These are phyloP conservation scores for Cerastis leucographa DNA, from an alignment of 2,888 invertebrate species.

Conservation along the genomic window DNA sequence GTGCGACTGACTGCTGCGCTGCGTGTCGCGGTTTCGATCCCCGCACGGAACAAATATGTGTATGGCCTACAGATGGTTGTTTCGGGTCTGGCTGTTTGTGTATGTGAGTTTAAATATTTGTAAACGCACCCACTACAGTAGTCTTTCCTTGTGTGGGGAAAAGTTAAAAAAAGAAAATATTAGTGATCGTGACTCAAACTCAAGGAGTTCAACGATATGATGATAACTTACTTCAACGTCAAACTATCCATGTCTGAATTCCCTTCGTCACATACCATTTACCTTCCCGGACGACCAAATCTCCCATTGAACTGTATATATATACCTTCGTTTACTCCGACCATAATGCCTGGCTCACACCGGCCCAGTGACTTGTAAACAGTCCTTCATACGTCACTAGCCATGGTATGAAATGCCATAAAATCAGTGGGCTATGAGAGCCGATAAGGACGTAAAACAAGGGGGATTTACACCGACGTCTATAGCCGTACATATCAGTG, in stretches of 20 bases:
- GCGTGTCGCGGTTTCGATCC: too few species aligned
- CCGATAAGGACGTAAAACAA: slow-evolving; percentile 74
- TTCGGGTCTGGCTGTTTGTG: too few species aligned
- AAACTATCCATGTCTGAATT: slow-evolving; percentile 14
- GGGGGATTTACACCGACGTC: slow-evolving; percentile 53
- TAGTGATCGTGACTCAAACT: too few species aligned
- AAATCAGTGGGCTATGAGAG: slow-evolving; percentile 74
- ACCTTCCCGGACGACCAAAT: neutral
- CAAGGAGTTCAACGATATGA: too few species aligned
- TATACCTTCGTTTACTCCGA: slow-evolving; percentile 11
- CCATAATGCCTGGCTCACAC: slow-evolving; percentile 44
- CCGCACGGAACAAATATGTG: too few species aligned
- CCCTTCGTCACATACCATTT: slow-evolving; percentile 18
- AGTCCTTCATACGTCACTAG: slow-evolving; percentile 65
- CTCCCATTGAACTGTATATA: neutral
- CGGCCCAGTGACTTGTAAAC: slow-evolving; percentile 68
- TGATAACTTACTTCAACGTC: neutral
- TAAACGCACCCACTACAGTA: too few species aligned
- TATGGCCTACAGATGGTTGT: too few species aligned
- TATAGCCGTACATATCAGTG: slow-evolving; percentile 35
- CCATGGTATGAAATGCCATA: slow-evolving; percentile 71
- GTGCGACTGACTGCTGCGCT: too few species aligned
- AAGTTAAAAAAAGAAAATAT: too few species aligned
- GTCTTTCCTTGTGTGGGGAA: too few species aligned
- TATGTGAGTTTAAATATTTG: too few species aligned